phyloP scores from a whole-genome alignment of 2,888 invertebrate genomes.

The Nymphalis c-album region DNA sequence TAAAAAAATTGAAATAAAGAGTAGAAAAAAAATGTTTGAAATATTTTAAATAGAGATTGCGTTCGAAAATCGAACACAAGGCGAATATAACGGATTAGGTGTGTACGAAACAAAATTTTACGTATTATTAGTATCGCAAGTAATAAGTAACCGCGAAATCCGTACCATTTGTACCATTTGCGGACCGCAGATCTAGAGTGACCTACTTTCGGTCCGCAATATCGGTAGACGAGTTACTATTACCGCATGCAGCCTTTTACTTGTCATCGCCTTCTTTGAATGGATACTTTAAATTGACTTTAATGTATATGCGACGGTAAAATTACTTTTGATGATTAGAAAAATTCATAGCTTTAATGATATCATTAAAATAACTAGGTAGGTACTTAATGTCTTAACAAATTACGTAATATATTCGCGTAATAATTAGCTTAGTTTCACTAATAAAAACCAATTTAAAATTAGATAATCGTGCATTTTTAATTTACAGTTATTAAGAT shows the following conservation, averaged over 20 bases:
- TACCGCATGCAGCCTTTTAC: slow-evolving; percentile 49
- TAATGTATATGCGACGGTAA: neutral
- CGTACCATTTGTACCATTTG: slow-evolving; percentile 57
- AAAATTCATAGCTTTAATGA: neutral
- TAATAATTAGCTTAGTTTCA: too few species aligned
- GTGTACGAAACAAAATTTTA: slow-evolving; percentile 2
- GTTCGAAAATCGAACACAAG: too few species aligned
- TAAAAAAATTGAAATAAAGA: too few species aligned
- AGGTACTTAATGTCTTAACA: too few species aligned
- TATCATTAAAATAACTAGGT: neutral
- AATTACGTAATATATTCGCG: too few species aligned
- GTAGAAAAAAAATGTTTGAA: too few species aligned
- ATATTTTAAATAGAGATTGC: too few species aligned
- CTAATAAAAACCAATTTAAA: too few species aligned
- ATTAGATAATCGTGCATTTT: too few species aligned
- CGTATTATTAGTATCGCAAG: slow-evolving; percentile 22
- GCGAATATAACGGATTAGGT: neutral
- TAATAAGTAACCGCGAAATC: slow-evolving; percentile 48
- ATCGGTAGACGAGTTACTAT: slow-evolving; percentile 47
- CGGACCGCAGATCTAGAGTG: slow-evolving; percentile 57
- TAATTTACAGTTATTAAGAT: too few species aligned
- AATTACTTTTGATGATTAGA: neutral
- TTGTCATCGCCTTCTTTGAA: slow-evolving; percentile 29
- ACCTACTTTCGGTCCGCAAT: slow-evolving; percentile 65
- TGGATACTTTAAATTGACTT: slow-evolving; percentile 23